Evolutionary conservation across 2,113 vertebrate genomes (phyloP).

Genomic region (Etia nguti): DNA sequence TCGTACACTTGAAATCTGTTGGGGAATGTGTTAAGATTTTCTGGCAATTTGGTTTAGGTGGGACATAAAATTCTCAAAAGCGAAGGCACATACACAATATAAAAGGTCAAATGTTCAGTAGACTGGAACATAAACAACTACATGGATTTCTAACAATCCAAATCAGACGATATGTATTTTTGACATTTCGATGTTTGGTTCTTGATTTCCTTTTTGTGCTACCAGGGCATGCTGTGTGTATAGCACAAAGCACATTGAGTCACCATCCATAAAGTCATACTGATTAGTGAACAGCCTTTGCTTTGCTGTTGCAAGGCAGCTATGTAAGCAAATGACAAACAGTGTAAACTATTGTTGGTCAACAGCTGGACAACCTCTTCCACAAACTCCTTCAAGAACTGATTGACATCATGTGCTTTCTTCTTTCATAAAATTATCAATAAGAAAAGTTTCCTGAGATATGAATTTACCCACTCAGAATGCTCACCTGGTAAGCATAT

Average conservation of each 20-base stretch:
- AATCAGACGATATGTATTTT: neutral
- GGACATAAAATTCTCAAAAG: neutral
- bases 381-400: neutral
- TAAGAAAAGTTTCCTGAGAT: rapidly evolving
- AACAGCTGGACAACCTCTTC: neutral
- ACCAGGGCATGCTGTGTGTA: neutral
- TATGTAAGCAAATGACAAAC: neutral
- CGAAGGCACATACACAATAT: neutral
- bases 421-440: neutral
- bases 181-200: neutral
- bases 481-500: rapidly evolving
- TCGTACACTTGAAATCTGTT: neutral
- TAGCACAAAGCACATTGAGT: neutral
- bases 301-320: neutral
- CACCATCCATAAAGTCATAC: neutral
- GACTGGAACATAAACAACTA: neutral
- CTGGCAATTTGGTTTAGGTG: neutral
- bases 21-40: neutral
- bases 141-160: neutral
- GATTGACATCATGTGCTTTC: neutral
- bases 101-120: neutral
- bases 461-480: neutral
- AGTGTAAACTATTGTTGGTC: neutral
- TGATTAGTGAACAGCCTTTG: neutral
- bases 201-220: neutral